Evolutionary conservation across 2,797 vertebrate genomes (phyloP), one percentile per base, ranked within the genome.

Genomic region (Aphelocoma californica): DNA sequence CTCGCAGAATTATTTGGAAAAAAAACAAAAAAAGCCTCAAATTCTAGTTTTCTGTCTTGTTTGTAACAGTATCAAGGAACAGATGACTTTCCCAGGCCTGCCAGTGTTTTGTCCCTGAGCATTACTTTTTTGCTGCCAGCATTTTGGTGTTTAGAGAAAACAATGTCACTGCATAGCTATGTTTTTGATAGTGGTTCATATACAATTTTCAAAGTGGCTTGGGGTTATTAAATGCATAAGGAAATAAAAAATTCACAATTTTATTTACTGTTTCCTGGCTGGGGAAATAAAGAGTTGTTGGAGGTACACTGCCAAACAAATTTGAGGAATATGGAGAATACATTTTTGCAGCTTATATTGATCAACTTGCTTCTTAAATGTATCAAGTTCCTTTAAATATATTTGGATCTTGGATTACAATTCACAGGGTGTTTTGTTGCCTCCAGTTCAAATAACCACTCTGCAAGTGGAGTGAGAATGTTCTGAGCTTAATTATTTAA

Each of bases 21-120:
- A 44, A 7, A 72, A 65, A 65, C 34, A 34, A 67, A 66, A 48
- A 25, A 15, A 1, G 7, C 6, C 6, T n/a, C 14, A 40, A 26
- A 9, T 14, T 40, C 5, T 2, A 20, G 7, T 60, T 90, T 75
- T 18, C 7, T 64, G 5, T 60, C 28, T 65, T 54, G 13, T 21
- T 26, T 32, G 12, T 53, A 29, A 2, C 4, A 29, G 7, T 16
- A 3, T 6, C 66, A 77, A 38, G 40, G 40, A 65, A 18, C 0
- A 0, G 26, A 10, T 56, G 20, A 31, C 45, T 74, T 82, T 34
- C 1, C 17, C 6, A 42, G 60, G 67, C 60, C 57, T 80, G 34
- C 32, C 31, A 57, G 32, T 6, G 15, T 89, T 86, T 96, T 85
- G 92, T 91, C 94, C 91, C 94, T 94, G 86, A 72, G 18, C 18